A percentile compares a stretch with the other conserved stretches of the same genome.
phyloP scores from a whole-genome alignment of 2,113 vertebrate species.

The Myotis yumanensis region DNA sequence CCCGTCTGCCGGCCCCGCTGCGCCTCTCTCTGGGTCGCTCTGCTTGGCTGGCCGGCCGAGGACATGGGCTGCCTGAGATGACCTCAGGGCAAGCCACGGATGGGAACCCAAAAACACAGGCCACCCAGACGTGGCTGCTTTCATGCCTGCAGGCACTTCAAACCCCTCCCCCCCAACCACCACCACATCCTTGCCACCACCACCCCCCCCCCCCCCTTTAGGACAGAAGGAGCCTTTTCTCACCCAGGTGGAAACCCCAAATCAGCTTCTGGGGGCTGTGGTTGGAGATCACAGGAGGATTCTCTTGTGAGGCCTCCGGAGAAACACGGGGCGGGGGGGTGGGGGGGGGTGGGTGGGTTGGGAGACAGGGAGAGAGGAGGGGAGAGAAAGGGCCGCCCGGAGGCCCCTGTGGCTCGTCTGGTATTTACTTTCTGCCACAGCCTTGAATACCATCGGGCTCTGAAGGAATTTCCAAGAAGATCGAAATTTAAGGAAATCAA shows the following conservation, averaged over 20 bases:
- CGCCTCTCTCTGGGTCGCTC: background rate
- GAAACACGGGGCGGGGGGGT: background rate
- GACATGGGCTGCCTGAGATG: background rate
- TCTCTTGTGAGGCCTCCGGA: background rate
- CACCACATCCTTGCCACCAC: background rate
- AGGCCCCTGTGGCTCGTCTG: background rate
- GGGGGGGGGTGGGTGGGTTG: background rate
- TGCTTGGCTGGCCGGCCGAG: background rate
- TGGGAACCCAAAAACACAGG: background rate
- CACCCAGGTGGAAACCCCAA: background rate
- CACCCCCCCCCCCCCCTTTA: background rate
- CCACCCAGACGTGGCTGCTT: background rate
- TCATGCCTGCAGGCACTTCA: background rate
- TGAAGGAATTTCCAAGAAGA: conserved; percentile 47
- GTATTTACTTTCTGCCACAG: conserved; percentile 49
- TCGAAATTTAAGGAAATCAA: conserved; percentile 57
- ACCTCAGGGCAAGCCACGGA: background rate
- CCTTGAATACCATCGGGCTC: conserved; percentile 12
- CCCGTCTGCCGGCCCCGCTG: background rate
- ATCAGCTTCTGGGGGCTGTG: background rate
- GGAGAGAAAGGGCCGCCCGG: fast-evolving
- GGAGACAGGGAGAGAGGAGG: background rate
- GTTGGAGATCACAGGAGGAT: background rate
- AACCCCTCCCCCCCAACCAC: too few species aligned
- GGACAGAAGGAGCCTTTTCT: background rate